Evolutionary conservation across 2,797 vertebrate genomes (phyloP).

Genomic region (Sarcoramphus papa): DNA sequence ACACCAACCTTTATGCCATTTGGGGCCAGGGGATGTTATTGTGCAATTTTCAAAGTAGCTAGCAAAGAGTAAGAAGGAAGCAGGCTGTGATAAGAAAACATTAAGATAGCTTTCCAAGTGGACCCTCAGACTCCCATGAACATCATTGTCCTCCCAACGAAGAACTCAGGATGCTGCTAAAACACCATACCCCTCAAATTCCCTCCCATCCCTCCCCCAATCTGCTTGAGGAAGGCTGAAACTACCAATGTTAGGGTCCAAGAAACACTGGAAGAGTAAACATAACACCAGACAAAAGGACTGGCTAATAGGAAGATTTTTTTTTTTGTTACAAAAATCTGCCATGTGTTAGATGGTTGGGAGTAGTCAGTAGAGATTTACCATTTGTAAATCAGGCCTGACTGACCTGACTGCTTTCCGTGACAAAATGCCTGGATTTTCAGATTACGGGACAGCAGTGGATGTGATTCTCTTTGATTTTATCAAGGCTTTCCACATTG

Average conservation of each 20-base stretch:
- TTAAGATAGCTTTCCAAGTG: neutral
- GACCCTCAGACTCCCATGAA: neutral
- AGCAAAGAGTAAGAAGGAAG: neutral
- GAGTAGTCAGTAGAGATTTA: neutral
- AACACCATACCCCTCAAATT: neutral
- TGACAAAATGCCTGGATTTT: neutral
- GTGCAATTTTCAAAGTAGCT: neutral
- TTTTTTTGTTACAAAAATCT: neutral
- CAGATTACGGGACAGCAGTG: neutral
- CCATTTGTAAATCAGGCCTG: neutral
- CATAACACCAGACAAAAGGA: neutral
- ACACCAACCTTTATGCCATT: neutral
- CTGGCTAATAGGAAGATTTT: neutral
- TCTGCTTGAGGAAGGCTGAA: neutral
- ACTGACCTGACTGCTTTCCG: neutral
- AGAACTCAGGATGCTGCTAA: neutral
- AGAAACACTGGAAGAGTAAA: neutral
- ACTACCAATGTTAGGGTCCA: neutral
- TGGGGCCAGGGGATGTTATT: neutral
- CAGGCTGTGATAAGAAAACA: neutral
- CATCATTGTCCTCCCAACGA: neutral
- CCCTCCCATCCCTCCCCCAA: accelerated
- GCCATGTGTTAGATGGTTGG: neutral
- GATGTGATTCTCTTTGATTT: neutral
- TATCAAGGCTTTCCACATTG: neutral